These are phyloP conservation scores for Felis catus DNA, from an alignment of 2,113 vertebrate species.

Conservation along the genomic window F.catus_Fca126_mat1.0 CM031414.1:105099001-105099500, in stretches of 20 bases:
- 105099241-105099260: neutral
- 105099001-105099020: neutral
- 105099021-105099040: neutral
- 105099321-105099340: too few relatives aligned
- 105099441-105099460: too few relatives aligned
- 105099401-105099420: too few relatives aligned
- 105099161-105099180: neutral
- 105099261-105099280: neutral
- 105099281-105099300: neutral
- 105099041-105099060: neutral
- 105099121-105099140: neutral
- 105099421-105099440: too few relatives aligned
- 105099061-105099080: neutral
- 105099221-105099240: neutral
- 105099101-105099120: neutral
- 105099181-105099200: neutral
- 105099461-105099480: too few relatives aligned
- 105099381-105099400: too few relatives aligned
- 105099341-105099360: too few relatives aligned
- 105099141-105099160: neutral
- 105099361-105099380: too few relatives aligned
- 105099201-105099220: neutral
- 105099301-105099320: neutral
- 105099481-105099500: too few relatives aligned
- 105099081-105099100: neutral